Evolutionary conservation across 2,888 invertebrate genomes (phyloP).

Genomic region (Tethea ocularis): DNA sequence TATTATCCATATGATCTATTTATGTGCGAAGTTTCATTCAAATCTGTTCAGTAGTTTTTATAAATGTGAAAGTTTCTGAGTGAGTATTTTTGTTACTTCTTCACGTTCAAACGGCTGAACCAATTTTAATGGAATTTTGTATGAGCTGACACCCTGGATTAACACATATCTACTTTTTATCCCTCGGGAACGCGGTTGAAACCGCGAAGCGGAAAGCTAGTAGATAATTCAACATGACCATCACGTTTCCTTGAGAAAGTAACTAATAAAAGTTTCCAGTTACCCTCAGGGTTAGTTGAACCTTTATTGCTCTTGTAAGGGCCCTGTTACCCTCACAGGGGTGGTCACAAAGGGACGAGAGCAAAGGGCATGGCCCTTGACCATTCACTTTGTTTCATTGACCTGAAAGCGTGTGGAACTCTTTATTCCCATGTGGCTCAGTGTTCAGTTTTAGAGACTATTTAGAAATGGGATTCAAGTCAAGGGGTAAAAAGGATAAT

Average conservation of each 20-base stretch:
- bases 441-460: neutral
- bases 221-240: neutral
- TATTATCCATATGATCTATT: too few species aligned
- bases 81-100: too few species aligned
- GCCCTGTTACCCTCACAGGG: neutral
- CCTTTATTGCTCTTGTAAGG: constrained; percentile 19
- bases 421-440: constrained; percentile 13
- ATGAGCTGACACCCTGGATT: too few species aligned
- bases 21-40: too few species aligned
- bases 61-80: too few species aligned
- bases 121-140: too few species aligned
- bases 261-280: constrained; percentile 16
- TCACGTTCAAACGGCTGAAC: too few species aligned
- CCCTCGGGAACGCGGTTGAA: too few species aligned
- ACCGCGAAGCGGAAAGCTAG: too few species aligned
- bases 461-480: neutral
- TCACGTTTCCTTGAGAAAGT: neutral
- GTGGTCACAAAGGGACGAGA: constrained; percentile 16
- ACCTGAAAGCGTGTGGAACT: constrained; percentile 16
- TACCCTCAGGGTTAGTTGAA: constrained; percentile 23
- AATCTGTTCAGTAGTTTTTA: too few species aligned
- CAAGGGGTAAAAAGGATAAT: neutral
- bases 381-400: constrained; percentile 18
- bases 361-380: constrained; percentile 19
- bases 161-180: too few species aligned